Base-by-base conservation (phyloP, 2,113 vertebrate genomes). In the Nothocercus nigrocapillus region DNA sequence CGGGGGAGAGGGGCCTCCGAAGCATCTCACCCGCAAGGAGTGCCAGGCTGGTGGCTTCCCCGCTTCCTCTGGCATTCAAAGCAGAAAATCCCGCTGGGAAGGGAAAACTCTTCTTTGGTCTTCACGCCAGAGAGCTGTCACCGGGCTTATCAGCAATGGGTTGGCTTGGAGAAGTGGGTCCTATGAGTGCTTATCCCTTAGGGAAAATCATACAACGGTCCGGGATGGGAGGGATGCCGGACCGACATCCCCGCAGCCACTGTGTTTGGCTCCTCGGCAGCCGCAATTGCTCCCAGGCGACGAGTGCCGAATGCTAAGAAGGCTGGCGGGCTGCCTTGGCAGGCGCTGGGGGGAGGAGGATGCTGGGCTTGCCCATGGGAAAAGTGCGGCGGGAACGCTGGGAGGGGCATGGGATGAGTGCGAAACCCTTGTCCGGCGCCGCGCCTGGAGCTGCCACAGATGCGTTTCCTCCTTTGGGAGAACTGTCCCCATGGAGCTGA, bases 21-120 rank as follows among this genome's bases (percentile, higher is more conserved):
- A 90, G 36, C 56, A 47, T 82, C 32, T 78, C 0, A 15, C 53
- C 30, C 8, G 54, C 19, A 1, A 63, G n/a, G 27, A 83, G 61
- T 61, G 61, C 45, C 82, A 64, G 67, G 67, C 89, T 88, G 77
- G 32, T 1, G 4, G 45, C 95, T 82, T 82, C 3, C 38, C 59
- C 53, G 40, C 42, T 54, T 87, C 53, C 44, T 91, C 91, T 92
- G 87, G 90, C 90, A 93, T 95, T 93, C 96, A 94, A 93, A 66
- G 84, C 70, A 67, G 63, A 95, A 92, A 85, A 90, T 76, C n/a
- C 25, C 56, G 47, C 67, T 44, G 42, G 67, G 81, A 68, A 70
- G 63, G 78, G 61, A 77, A 85, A 78, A 94, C 42, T n/a, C 47
- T 49, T 87, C 84, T 81, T 89, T 85, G 72, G 72, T 97, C 53